phyloP scores from a whole-genome alignment of 2,797 vertebrate species.

The Nasua narica region DNA sequence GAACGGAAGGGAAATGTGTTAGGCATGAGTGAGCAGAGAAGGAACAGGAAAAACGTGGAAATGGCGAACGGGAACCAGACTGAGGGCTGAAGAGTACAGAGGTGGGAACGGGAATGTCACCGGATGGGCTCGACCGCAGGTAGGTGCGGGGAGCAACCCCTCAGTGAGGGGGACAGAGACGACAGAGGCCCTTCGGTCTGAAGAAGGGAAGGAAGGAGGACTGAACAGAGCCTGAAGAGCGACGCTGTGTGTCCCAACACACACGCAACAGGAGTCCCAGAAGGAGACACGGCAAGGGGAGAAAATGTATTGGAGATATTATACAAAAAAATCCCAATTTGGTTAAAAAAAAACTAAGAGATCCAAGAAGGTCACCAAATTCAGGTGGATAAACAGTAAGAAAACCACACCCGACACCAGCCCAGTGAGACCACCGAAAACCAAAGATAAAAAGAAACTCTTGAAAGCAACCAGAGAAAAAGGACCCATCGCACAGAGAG shows the following conservation, averaged over 20 bases:
- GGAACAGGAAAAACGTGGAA: background rate
- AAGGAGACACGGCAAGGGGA: background rate
- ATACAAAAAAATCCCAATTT: background rate
- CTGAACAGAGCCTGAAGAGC: fast-evolving
- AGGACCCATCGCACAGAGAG: fast-evolving
- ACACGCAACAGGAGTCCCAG: background rate
- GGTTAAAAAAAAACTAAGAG: background rate
- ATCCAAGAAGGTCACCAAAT: background rate
- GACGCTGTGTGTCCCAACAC: fast-evolving
- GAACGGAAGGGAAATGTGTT: background rate
- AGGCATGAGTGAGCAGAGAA: background rate
- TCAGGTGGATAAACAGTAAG: background rate
- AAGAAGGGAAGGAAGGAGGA: background rate
- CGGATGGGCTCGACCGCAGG: background rate
- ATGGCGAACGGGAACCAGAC: background rate
- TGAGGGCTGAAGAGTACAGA: background rate
- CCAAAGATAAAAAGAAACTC: background rate
- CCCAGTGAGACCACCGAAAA: background rate
- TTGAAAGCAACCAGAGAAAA: background rate
- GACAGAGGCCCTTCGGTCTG: background rate
- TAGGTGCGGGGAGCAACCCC: background rate
- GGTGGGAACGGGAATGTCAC: background rate
- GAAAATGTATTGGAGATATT: background rate
- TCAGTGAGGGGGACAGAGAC: background rate
- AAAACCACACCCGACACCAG: background rate